Evolutionary conservation across 1,140 invertebrate genomes (phyloP).

Genomic region (Lepeophtheirus salmonis): DNA sequence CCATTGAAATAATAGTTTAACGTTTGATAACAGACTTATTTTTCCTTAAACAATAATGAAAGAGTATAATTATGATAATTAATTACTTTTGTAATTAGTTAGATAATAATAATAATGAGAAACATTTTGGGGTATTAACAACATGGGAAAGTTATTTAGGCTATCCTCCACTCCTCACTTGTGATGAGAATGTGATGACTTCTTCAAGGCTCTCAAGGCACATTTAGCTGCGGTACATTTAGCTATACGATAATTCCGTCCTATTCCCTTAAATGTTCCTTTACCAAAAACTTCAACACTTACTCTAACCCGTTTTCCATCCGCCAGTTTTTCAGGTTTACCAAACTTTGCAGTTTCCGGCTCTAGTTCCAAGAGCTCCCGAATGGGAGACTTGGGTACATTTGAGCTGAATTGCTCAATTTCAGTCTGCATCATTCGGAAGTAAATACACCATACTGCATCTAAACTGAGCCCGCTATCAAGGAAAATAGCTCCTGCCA

Average conservation of each 20-base stretch:
- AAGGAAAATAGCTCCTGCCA: constrained; percentile 91
- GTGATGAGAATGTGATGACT: too few species aligned
- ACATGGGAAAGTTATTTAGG: neutral
- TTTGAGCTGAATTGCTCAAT: constrained; percentile 71
- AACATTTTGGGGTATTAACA: too few species aligned
- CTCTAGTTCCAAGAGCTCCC: constrained; percentile 85
- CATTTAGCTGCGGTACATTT: constrained; percentile 97
- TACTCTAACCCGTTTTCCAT: constrained; percentile 43
- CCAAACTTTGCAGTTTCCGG: constrained; percentile 95
- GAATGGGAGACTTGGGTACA: constrained; percentile 92
- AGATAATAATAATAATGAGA: neutral
- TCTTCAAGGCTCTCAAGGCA: constrained; percentile 46
- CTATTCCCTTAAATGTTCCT: constrained; percentile 85
- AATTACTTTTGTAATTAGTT: neutral
- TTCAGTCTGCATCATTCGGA: constrained; percentile 55
- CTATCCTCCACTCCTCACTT: neutral
- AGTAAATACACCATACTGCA: constrained; percentile 88
- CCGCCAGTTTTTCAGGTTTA: constrained; percentile 70
- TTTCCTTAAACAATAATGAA: too few species aligned
- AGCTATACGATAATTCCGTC: constrained; percentile 92
- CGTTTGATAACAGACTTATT: too few species aligned
- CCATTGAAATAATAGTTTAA: too few species aligned
- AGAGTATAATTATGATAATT: neutral
- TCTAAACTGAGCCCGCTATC: constrained; percentile 86
- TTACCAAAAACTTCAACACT: constrained; percentile 93